These are phyloP conservation scores for Lanistes nyassanus DNA, from an alignment of 1,140 invertebrate species.

Conservation along the genomic window DNA sequence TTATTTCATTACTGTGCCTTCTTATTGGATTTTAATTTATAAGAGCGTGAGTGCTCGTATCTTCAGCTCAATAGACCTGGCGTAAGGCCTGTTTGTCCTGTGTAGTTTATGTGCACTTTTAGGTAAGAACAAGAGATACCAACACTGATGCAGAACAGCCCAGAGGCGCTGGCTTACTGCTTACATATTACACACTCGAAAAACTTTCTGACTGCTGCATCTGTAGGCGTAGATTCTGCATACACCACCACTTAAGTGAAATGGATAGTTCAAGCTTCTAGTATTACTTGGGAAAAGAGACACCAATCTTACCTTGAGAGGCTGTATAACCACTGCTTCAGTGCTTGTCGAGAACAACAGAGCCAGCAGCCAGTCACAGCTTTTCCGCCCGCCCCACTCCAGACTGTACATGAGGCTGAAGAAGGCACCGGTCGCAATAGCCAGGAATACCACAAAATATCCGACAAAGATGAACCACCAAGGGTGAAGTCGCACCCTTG, in stretches of 20 bases:
- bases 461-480: constrained; percentile 52
- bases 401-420: constrained; percentile 71
- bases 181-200: background rate
- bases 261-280: background rate
- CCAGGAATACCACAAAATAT: constrained; percentile 59
- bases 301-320: constrained; percentile 70
- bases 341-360: constrained; percentile 69
- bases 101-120: no score
- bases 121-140: background rate
- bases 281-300: background rate
- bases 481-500: constrained; percentile 23
- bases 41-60: no score
- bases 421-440: constrained; percentile 64
- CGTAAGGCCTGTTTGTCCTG: no score
- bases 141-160: background rate
- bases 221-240: background rate
- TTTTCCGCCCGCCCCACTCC: constrained; percentile 69
- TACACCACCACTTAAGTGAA: background rate
- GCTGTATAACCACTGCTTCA: constrained; percentile 69
- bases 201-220: background rate
- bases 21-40: no score
- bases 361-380: constrained; percentile 69
- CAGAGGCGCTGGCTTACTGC: no score
- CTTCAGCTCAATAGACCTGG: no score
- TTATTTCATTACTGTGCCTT: no score